These are phyloP conservation scores for Enteromius unitaeniatus DNA, from an alignment of 2,797 vertebrate species.

Conservation along the genomic window DNA sequence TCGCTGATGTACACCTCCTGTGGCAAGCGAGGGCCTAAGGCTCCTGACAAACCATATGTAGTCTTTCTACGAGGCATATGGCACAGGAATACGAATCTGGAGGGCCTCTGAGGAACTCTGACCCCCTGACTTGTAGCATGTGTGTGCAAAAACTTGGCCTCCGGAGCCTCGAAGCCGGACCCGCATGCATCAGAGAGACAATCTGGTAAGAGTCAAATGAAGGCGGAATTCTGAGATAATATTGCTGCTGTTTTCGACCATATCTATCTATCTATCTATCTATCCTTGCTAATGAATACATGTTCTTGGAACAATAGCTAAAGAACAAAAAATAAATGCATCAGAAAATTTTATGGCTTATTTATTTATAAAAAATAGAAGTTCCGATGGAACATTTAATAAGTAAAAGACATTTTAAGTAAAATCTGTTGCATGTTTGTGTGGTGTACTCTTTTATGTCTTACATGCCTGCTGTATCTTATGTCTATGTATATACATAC, in stretches of 20 bases:
- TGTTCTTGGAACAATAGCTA: no score
- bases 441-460: neutral
- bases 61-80: conserved; percentile 47
- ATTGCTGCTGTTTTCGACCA: neutral
- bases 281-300: no score
- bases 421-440: neutral
- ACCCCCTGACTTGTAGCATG: conserved; percentile 54
- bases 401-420: no score
- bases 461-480: neutral
- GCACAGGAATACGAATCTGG: conserved; percentile 32
- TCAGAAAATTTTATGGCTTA: neutral
- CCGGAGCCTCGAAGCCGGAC: conserved; percentile 1
- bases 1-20: neutral
- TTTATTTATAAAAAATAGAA: neutral
- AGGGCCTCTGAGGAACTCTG: conserved; percentile 51
- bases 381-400: neutral
- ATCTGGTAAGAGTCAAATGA: conserved; percentile 43
- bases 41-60: conserved; percentile 52
- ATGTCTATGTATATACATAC: neutral
- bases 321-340: no score
- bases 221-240: neutral
- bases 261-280: neutral
- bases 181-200: conserved; percentile 25
- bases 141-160: conserved; percentile 60
- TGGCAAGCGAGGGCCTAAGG: neutral